Base-by-base conservation (phyloP, 2,797 vertebrate genomes). In the Onychomys arenicola region DNA sequence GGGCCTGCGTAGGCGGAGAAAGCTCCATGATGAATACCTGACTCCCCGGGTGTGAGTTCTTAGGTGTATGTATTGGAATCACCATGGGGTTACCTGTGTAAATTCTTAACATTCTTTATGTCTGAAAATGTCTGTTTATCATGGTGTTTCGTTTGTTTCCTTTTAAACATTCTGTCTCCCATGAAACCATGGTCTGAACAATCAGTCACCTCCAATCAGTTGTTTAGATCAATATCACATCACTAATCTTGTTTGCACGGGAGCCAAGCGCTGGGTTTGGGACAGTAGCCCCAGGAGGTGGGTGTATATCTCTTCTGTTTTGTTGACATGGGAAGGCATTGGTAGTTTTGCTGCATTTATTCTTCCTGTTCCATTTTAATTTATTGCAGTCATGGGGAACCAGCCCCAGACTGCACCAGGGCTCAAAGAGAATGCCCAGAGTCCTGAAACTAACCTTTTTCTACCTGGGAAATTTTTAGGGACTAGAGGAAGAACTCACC, bases 331-430 rank as follows among this genome's bases (percentile, higher is more conserved):
- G 43, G 25, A 89, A 65, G 34, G 27, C 67, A 27, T 76, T 65
- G 49, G 21, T 55, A 46, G 71, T 89, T 96, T 87, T 49, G 27
- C 69, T 59, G 34, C 16, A 16, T 65, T 73, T 52, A 65, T 84
- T 73, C 5, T 52, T 93, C 85, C 25, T 78, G 37, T 80, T 89
- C 23, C 34, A 85, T 80, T 83, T 93, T 84, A 85, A 78, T 85
- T 97, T 93, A 86, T 82, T 80, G 55, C 55, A 55, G 55, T 55
- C 55, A 55, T 17, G 55, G 55, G 16, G 16, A 55, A 55, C 16
- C 55, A 55, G 55, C 55, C 16, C 55, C 55, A 55, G 55, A 16
- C 55, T 55, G 55, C 55, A 55, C 55, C 55, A 17, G 55, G 55
- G 16, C 55, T 55, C 55, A 55, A 17, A 55, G 55, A 17, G 55